Conservation (phyloP, 37 sponge, comb jelly and placozoan species). For the Halisarca cf. caerulea region DNA sequence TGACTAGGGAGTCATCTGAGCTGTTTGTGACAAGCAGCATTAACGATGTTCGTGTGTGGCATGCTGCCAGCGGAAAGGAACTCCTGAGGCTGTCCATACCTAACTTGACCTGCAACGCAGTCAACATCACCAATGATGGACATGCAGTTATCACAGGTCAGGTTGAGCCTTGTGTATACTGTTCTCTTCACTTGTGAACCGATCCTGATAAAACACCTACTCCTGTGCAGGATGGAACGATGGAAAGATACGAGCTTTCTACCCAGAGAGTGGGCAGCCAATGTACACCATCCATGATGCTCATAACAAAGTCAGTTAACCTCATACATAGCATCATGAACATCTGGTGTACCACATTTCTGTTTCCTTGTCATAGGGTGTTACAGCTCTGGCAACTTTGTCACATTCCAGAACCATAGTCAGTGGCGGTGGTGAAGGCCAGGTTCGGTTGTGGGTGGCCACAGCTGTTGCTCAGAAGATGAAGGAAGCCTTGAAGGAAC, state of each 20-base stretch:
- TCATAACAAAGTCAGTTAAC: constrained; percentile 81
- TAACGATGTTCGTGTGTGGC: constrained; percentile 95
- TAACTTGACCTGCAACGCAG: constrained; percentile 88
- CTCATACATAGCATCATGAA: background rate
- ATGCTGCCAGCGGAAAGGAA: constrained; percentile 86
- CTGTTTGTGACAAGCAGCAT: constrained; percentile 95
- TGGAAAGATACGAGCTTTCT: constrained; percentile 93
- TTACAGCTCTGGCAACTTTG: constrained; percentile 88
- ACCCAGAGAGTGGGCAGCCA: constrained; percentile 84
- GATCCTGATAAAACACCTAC: background rate
- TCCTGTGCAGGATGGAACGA: constrained; percentile 90
- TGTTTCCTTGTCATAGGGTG: constrained; percentile 66
- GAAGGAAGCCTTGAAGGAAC: constrained; percentile 96
- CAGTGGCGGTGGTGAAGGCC: constrained; percentile 99
- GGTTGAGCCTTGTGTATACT: background rate
- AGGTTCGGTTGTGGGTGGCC: constrained; percentile 96
- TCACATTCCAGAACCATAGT: constrained; percentile 68
- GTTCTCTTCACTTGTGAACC: no score
- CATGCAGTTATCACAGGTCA: constrained; percentile 91
- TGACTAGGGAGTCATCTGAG: constrained; percentile 70
- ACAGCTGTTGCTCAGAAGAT: constrained; percentile 51
- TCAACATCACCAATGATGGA: constrained; percentile 86
- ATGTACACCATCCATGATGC: constrained; percentile 97
- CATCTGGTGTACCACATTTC: background rate
- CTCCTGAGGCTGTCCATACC: constrained; percentile 82